These are phyloP conservation scores for Plumapathes pennacea DNA, from an alignment of 92 coral and sea anemone genomes.

Conservation along the genomic window DNA sequence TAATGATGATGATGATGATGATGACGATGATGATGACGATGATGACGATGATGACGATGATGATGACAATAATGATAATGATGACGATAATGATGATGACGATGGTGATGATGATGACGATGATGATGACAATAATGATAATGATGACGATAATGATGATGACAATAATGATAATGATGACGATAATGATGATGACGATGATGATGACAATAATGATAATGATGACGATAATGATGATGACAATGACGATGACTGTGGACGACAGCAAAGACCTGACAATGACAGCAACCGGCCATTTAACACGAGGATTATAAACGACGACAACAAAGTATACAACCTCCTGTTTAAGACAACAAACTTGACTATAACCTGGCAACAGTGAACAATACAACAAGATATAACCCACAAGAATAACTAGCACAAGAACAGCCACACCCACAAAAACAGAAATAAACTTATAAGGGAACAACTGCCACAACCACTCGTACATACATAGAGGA, in stretches of 20 bases:
- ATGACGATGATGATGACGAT: conserved; percentile 1
- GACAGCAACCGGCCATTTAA: too few relatives aligned
- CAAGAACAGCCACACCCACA: too few relatives aligned
- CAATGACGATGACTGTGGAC: conserved; percentile 1
- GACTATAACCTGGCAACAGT: too few relatives aligned
- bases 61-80: conserved; percentile 1
- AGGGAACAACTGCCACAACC: too few relatives aligned
- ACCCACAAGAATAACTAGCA: too few relatives aligned
- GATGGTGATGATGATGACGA: conserved; percentile 1
- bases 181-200: conserved; percentile 1
- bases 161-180: not conserved
- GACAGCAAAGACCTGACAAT: too few relatives aligned
- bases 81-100: conserved; percentile 1
- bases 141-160: not conserved
- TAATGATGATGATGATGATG: conserved; percentile 1
- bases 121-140: conserved; percentile 1
- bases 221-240: conserved; percentile 1
- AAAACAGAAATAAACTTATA: too few relatives aligned
- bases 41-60: conserved; percentile 1
- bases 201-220: conserved; percentile 1
- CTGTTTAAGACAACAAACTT: not conserved
- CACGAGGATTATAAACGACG: too few relatives aligned
- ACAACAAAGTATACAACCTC: too few relatives aligned
- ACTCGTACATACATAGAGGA: too few relatives aligned
- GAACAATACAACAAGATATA: too few relatives aligned